Evolutionary conservation across 1,140 invertebrate genomes (phyloP).

Genomic region (Cydia pomonella): DNA sequence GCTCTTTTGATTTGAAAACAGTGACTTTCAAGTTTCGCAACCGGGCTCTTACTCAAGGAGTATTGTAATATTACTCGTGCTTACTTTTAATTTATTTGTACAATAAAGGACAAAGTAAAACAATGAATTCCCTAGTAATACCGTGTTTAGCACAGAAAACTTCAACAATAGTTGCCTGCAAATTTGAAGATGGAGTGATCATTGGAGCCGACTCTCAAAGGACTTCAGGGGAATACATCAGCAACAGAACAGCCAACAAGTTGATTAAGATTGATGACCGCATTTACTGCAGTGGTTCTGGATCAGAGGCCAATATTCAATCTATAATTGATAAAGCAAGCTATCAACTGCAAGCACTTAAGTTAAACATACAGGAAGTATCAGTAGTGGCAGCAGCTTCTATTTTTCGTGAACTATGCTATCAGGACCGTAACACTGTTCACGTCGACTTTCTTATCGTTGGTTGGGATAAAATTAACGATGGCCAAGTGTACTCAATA

Average conservation of each 20-base stretch:
- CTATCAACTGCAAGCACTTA: background rate
- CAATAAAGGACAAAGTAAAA: background rate
- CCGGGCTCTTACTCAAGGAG: background rate
- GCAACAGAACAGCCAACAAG: background rate
- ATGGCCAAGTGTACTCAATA: background rate
- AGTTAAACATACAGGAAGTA: background rate
- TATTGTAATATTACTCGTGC: too few species aligned
- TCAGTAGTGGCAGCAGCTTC: background rate
- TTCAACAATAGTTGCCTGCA: background rate
- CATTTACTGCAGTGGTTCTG: slow-evolving; percentile 15
- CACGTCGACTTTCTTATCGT: background rate
- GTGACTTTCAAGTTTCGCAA: slow-evolving; percentile 10
- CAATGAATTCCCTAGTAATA: background rate
- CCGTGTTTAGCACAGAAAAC: background rate
- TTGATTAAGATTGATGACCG: slow-evolving; percentile 1
- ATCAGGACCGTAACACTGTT: background rate
- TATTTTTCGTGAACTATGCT: slow-evolving; percentile 3
- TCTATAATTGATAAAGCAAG: slow-evolving; percentile 1
- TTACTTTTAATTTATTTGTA: too few species aligned
- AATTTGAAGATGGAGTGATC: slow-evolving; percentile 13
- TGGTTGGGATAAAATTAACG: background rate
- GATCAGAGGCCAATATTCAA: background rate
- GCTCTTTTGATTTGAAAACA: too few species aligned
- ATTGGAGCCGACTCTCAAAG: slow-evolving; percentile 12
- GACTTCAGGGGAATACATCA: background rate